phyloP scores from a whole-genome alignment of 2,113 vertebrate genomes.

The Lates calcarifer region DNA sequence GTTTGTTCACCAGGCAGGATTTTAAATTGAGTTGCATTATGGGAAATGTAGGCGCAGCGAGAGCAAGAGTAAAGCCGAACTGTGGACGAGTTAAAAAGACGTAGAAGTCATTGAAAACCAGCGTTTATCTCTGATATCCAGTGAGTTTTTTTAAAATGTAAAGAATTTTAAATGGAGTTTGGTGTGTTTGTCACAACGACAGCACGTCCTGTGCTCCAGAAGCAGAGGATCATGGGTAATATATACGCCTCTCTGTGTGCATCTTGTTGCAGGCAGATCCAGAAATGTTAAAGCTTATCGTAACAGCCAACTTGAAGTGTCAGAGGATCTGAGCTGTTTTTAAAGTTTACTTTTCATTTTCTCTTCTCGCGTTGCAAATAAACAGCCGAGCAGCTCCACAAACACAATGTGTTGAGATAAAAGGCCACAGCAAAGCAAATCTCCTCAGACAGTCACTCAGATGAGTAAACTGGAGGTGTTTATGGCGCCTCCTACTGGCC shows the following conservation, averaged over 20 bases:
- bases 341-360: conserved; percentile 61
- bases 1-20: too few species aligned
- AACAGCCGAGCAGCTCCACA: conserved; percentile 40
- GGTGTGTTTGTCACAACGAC: too few species aligned
- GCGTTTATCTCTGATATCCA: too few species aligned
- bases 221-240: too few species aligned
- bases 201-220: too few species aligned
- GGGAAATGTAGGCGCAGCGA: conserved; percentile 33
- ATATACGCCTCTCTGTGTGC: too few species aligned
- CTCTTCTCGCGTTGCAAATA: conserved; percentile 30
- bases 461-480: neutral
- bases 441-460: too few species aligned
- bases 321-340: conserved; percentile 3
- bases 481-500: conserved; percentile 38
- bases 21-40: conserved; percentile 25
- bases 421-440: neutral
- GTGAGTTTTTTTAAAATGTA: too few species aligned
- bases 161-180: too few species aligned
- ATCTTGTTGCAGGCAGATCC: neutral
- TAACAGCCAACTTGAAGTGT: neutral
- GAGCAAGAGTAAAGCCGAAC: too few species aligned
- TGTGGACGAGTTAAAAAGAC: too few species aligned
- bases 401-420: conserved; percentile 42
- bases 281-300: neutral
- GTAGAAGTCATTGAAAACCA: too few species aligned